Evolutionary conservation across 2,797 vertebrate species (phyloP), one percentile per base, ranked within the genome.

Genomic region (Gila robusta): DNA sequence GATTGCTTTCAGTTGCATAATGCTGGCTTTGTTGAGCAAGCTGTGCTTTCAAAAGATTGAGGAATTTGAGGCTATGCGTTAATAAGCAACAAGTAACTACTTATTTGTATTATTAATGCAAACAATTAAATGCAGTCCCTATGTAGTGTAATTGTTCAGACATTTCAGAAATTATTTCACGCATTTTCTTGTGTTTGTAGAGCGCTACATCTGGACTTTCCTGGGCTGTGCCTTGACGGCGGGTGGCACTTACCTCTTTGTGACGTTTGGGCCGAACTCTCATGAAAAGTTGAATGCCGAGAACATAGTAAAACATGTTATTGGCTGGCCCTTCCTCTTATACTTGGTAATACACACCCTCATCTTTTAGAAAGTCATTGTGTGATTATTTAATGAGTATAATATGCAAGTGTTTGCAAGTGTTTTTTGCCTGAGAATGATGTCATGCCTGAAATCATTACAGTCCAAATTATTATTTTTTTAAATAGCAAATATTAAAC

Each of bases 201-300:
- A 96, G 89, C 96, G 95, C 19, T 96, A 98, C 6, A 90, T 97
- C 69, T 94, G 98, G 70, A 96, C 96, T 69, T 97, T 99, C 62
- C 74, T 98, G n/a, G 98, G 98, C 87, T 97, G 97, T 52, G 90
- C 95, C 54, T 28, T 99, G 87, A 96, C 97, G 1, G 81, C 96
- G 0, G 94, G 96, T 49, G 98, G 98, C 67, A 98, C 97, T 2
- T 99, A 98, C 69, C 95, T 99, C 89, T 96, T 99, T 90, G 96
- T 99, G 80, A 95, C 97, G 0, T 99, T 99, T 87, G 98, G 97
- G 79, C 98, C 98, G 49, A 99, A 99, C 91, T 95, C 96, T 88
- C 98, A 99, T 0, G 98, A 99, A 93, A 96, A 96, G 87, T 97
- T 98, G 92, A 94, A 94, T 2, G 98, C 96, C 12, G 96, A 96